Evolutionary conservation across 1,140 invertebrate species (phyloP).

Genomic region (Drosophila kohkoa): DNA sequence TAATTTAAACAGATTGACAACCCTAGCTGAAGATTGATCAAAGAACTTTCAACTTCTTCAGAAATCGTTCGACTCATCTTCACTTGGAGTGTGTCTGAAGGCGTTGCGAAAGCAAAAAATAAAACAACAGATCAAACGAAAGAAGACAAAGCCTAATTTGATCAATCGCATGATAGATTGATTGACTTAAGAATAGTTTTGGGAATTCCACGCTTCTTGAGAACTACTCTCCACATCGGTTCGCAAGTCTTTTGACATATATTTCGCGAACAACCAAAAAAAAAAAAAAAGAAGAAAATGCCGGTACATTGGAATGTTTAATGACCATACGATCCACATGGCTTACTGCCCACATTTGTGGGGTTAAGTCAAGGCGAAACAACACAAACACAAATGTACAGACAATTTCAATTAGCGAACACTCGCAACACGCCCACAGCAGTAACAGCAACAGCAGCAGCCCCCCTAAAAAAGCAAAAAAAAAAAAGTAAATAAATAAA

Average conservation of each 20-base stretch:
- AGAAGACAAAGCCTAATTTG: slow-evolving; percentile 3
- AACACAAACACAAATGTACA: slow-evolving; percentile 29
- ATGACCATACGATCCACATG: slow-evolving; percentile 13
- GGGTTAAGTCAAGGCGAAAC: slow-evolving; percentile 44
- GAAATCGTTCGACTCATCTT: background rate
- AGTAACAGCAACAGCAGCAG: background rate
- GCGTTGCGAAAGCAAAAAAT: background rate
- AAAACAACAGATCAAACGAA: background rate
- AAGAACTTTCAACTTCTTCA: background rate
- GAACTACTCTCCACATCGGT: background rate
- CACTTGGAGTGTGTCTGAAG: background rate
- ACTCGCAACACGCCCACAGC: slow-evolving; percentile 37
- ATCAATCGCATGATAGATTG: background rate
- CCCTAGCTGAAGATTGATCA: background rate
- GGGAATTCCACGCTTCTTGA: background rate
- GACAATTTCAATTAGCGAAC: slow-evolving; percentile 69
- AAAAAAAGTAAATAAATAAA: background rate
- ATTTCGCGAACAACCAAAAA: background rate
- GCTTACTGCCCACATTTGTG: slow-evolving; percentile 45
- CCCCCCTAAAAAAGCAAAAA: no score
- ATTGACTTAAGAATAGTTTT: background rate
- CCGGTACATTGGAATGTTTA: slow-evolving; percentile 2
- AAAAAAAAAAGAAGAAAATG: background rate
- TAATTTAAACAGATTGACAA: no score
- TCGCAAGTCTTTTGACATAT: background rate